These are phyloP conservation scores for Malacoctenus gilli DNA, from an alignment of 2,797 vertebrate species.

Conservation along the genomic window DNA sequence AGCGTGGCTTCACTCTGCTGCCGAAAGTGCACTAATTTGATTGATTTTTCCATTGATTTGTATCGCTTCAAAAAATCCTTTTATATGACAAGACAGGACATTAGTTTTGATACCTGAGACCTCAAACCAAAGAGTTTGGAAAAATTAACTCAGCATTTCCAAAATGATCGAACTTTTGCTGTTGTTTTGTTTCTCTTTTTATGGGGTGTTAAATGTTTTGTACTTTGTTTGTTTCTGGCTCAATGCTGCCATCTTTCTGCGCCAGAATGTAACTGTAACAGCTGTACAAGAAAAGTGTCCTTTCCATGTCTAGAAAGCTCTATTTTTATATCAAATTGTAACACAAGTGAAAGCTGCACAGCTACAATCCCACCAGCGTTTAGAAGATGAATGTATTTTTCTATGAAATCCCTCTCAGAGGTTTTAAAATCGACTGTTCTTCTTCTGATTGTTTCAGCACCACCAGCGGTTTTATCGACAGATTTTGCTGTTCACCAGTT, in stretches of 20 bases:
- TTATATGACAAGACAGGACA: too few relatives aligned
- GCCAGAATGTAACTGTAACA: constrained; percentile 71
- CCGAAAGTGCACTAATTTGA: too few relatives aligned
- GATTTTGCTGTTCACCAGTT: constrained; percentile 30
- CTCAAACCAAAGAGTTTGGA: too few relatives aligned
- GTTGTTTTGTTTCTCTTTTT: constrained; percentile 5
- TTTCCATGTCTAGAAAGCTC: constrained; percentile 44
- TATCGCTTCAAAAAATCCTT: too few relatives aligned
- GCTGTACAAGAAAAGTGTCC: constrained; percentile 75
- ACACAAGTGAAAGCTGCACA: constrained; percentile 21
- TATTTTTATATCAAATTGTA: constrained; percentile 75
- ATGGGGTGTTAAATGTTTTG: too few relatives aligned
- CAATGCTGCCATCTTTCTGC: constrained; percentile 53
- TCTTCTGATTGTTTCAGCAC: constrained; percentile 39
- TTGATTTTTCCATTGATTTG: too few relatives aligned
- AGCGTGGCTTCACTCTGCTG: too few relatives aligned
- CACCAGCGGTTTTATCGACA: constrained; percentile 61
- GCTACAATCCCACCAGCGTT: constrained; percentile 55
- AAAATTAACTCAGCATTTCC: too few relatives aligned
- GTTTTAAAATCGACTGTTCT: constrained; percentile 53
- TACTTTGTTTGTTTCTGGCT: too few relatives aligned
- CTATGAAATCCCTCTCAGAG: constrained; percentile 54
- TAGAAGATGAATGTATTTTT: constrained; percentile 74
- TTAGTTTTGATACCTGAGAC: too few relatives aligned
- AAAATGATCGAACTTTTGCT: constrained; percentile 23